phyloP scores from a whole-genome alignment of 2,888 invertebrate species.

The Plebejus argus region DNA sequence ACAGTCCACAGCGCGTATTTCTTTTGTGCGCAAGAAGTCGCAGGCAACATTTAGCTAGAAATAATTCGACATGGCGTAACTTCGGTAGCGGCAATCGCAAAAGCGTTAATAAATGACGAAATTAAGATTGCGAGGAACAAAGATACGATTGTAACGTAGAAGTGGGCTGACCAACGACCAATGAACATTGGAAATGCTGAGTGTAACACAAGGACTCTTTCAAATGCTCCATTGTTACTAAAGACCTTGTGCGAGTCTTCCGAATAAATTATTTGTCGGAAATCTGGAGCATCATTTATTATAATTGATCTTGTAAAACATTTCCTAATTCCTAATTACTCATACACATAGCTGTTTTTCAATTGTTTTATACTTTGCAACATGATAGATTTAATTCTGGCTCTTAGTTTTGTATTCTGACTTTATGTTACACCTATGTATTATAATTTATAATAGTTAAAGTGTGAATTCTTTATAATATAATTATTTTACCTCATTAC shows the following conservation, averaged over 20 bases:
- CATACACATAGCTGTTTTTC: not conserved
- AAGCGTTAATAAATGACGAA: constrained; percentile 12
- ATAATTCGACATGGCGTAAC: not conserved
- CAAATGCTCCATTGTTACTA: not conserved
- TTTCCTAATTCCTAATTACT: not conserved
- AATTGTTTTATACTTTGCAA: not conserved
- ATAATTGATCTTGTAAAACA: constrained; percentile 30
- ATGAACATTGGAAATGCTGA: not conserved
- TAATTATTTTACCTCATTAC: too few relatives aligned
- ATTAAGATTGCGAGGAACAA: not conserved
- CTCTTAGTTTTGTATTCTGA: not conserved
- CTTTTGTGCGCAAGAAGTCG: not conserved
- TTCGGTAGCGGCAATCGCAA: not conserved
- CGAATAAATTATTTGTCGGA: constrained; percentile 18
- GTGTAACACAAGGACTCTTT: not conserved
- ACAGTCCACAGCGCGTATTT: not conserved
- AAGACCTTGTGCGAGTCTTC: constrained; percentile 14
- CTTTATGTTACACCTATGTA: not conserved
- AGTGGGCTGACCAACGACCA: not conserved
- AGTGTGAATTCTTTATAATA: too few relatives aligned
- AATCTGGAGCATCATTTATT: constrained; percentile 24
- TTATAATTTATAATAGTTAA: too few relatives aligned
- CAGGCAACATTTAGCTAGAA: not conserved
- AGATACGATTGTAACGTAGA: constrained; percentile 2
- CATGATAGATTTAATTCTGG: not conserved